phyloP scores from a whole-genome alignment of 2,797 vertebrate species.

The Antennarius maculatus region DNA sequence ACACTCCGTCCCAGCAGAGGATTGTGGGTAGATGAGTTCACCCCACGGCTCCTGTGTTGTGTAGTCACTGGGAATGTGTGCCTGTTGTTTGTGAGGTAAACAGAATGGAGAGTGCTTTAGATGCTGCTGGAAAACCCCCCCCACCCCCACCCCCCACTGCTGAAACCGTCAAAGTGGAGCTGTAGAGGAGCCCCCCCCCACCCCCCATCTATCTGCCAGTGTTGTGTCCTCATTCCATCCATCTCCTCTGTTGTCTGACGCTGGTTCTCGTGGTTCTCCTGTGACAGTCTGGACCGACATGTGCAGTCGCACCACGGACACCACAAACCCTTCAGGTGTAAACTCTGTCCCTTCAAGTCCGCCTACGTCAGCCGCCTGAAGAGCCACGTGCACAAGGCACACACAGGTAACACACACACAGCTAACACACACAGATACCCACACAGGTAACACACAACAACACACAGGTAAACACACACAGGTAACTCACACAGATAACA shows the following conservation, averaged over 20 bases:
- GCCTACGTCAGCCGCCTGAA: slow-evolving; percentile 96
- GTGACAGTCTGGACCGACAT: slow-evolving; percentile 93
- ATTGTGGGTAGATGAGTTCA: slow-evolving; percentile 79
- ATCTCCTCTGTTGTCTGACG: slow-evolving; percentile 57
- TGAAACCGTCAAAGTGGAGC: slow-evolving; percentile 60
- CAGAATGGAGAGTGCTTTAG: slow-evolving; percentile 43
- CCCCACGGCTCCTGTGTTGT: slow-evolving; percentile 62
- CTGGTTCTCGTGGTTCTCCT: slow-evolving; percentile 11
- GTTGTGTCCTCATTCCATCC: slow-evolving; percentile 55
- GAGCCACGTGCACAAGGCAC: slow-evolving; percentile 95
- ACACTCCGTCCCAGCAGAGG: slow-evolving; percentile 67
- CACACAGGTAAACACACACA: background rate
- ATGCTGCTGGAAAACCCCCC: slow-evolving; percentile 52
- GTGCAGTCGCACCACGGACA: slow-evolving; percentile 98
- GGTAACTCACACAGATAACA: no score
- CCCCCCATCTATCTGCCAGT: slow-evolving; percentile 29
- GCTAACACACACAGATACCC: slow-evolving; percentile 86
- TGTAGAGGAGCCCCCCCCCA: slow-evolving; percentile 18
- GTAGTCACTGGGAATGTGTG: slow-evolving; percentile 70
- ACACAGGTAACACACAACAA: slow-evolving; percentile 44
- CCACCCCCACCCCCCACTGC: slow-evolving; percentile 23
- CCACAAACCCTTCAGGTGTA: slow-evolving; percentile 98
- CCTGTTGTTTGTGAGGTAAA: slow-evolving; percentile 65
- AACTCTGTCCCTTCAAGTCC: slow-evolving; percentile 98
- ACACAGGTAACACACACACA: slow-evolving; percentile 85